phyloP scores from a whole-genome alignment of 2,113 vertebrate genomes.

The Limnothrissa miodon region DNA sequence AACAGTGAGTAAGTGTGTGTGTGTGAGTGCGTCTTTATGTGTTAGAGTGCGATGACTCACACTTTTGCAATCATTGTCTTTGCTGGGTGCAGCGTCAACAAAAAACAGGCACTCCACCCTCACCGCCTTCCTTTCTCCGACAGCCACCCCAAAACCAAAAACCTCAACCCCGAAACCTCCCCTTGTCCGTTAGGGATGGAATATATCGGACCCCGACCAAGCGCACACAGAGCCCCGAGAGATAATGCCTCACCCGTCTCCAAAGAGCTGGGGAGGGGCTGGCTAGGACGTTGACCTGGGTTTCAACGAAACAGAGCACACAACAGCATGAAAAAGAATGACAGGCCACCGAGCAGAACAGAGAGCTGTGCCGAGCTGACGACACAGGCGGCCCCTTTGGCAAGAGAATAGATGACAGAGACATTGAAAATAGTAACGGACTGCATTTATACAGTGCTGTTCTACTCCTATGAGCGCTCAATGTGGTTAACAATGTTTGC shows the following conservation, averaged over 20 bases:
- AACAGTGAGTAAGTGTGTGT: no score
- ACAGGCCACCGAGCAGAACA: background rate
- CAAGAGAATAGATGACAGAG: no score
- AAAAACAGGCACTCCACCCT: background rate
- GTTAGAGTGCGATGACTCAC: background rate
- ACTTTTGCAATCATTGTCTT: slow-evolving; percentile 12
- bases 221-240: background rate
- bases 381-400: no score
- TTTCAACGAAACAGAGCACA: background rate
- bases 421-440: no score
- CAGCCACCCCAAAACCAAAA: background rate
- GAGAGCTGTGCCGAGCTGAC: no score
- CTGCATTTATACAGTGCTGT: no score
- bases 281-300: background rate
- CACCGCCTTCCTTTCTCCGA: background rate
- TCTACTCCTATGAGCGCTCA: no score
- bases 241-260: background rate
- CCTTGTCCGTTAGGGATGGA: background rate
- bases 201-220: background rate
- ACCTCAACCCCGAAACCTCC: background rate
- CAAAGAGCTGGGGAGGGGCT: background rate
- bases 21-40: background rate
- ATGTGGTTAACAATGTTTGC: no score
- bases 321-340: background rate
- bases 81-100: background rate